phyloP scores from a whole-genome alignment of 2,797 vertebrate species.

The Ispidina lecontei region DNA sequence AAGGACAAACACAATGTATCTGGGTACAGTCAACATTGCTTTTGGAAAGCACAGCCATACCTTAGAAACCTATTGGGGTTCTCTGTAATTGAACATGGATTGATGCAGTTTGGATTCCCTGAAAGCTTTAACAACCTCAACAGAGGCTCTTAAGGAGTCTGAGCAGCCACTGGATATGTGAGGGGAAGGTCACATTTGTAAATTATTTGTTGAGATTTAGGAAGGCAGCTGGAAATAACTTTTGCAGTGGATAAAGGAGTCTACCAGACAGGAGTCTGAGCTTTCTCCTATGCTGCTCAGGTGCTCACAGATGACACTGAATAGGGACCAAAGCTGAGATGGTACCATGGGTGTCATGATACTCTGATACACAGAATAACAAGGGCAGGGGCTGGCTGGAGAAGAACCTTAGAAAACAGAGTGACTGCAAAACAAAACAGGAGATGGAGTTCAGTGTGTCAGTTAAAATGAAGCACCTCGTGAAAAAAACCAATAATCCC shows the following conservation, averaged over 20 bases:
- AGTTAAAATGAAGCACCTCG: neutral
- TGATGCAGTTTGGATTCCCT: neutral
- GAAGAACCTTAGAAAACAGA: neutral
- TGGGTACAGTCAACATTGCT: neutral
- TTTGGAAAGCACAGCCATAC: neutral
- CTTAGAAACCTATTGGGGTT: neutral
- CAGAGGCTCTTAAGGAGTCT: neutral
- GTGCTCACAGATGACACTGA: neutral
- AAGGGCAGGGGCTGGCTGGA: neutral
- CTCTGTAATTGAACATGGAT: neutral
- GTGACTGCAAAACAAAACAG: neutral
- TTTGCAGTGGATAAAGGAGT: neutral
- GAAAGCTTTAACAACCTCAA: neutral
- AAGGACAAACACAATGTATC: neutral
- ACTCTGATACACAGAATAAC: neutral
- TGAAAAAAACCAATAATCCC: neutral
- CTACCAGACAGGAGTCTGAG: neutral
- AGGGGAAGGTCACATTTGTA: neutral
- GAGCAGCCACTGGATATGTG: neutral
- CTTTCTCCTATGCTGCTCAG: neutral
- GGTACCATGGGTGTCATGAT: no score
- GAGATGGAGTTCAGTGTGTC: neutral
- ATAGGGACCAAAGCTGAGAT: neutral
- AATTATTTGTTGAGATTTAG: neutral
- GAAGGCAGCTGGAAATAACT: neutral